Evolutionary conservation across 2,113 vertebrate genomes (phyloP).

Genomic region (Struthidea cinerea): DNA sequence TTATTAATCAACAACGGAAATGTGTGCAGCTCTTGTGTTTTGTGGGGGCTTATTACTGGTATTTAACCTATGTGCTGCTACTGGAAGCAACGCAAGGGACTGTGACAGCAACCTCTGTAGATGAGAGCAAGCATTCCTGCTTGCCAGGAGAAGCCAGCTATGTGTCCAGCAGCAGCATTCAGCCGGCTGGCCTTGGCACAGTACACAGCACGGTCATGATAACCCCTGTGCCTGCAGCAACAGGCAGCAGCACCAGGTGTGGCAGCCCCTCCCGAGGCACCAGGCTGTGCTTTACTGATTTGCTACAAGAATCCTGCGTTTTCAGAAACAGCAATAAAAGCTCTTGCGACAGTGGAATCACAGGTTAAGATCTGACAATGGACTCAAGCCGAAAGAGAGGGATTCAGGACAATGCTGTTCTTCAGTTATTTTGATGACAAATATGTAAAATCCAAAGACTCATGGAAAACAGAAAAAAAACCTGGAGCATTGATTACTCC

Average conservation of each 20-base stretch:
- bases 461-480: not conserved
- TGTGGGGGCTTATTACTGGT: rapidly evolving
- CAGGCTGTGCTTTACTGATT: not conserved
- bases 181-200: not conserved
- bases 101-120: not conserved
- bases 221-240: not conserved
- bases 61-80: rapidly evolving
- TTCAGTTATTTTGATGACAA: not conserved
- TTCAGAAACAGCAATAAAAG: not conserved
- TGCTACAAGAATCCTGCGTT: rapidly evolving
- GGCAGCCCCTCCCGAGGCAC: not conserved
- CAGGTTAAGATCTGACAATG: not conserved
- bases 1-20: not conserved
- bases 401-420: not conserved
- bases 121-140: not conserved
- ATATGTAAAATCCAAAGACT: not conserved
- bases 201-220: not conserved
- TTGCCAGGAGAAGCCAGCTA: not conserved
- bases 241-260: not conserved
- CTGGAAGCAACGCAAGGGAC: not conserved
- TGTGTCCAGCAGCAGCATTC: rapidly evolving
- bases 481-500: rapidly evolving
- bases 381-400: not conserved
- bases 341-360: not conserved
- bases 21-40: not conserved